phyloP scores from a whole-genome alignment of 2,888 invertebrate species.

The Metacarcinus magister region DNA sequence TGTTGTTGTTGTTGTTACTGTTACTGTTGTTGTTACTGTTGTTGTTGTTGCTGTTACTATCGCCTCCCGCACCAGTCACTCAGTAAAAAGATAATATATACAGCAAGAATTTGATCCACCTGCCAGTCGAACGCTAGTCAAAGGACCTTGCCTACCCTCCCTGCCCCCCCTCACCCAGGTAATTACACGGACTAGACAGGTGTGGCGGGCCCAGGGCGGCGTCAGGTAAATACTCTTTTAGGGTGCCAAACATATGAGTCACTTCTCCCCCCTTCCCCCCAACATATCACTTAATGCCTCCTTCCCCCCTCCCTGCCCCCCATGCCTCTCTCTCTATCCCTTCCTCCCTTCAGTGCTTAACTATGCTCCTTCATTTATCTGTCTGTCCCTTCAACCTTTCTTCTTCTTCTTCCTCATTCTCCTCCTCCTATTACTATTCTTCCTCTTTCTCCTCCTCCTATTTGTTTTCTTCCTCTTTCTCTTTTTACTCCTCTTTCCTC shows the following conservation, averaged over 20 bases:
- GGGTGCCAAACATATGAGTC: background rate
- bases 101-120: slow-evolving; percentile 19
- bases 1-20: no score
- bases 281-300: background rate
- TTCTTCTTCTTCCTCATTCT: background rate
- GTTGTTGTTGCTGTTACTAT: background rate
- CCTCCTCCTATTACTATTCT: background rate
- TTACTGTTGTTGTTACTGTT: background rate
- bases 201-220: background rate
- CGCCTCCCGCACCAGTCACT: background rate
- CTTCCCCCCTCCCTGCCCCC: background rate
- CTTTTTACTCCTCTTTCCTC: background rate
- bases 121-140: background rate
- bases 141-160: background rate
- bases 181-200: slow-evolving; percentile 12
- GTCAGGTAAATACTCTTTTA: background rate
- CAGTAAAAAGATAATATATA: background rate
- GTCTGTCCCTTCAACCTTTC: background rate
- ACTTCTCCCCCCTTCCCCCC: background rate
- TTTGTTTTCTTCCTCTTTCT: no score
- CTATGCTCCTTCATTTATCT: background rate
- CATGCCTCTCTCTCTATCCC: background rate
- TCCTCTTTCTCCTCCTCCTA: background rate
- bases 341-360: background rate
- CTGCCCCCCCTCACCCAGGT: background rate